Evolutionary conservation across 2,797 vertebrate species (phyloP).

Genomic region (Thalassophryne amazonica): DNA sequence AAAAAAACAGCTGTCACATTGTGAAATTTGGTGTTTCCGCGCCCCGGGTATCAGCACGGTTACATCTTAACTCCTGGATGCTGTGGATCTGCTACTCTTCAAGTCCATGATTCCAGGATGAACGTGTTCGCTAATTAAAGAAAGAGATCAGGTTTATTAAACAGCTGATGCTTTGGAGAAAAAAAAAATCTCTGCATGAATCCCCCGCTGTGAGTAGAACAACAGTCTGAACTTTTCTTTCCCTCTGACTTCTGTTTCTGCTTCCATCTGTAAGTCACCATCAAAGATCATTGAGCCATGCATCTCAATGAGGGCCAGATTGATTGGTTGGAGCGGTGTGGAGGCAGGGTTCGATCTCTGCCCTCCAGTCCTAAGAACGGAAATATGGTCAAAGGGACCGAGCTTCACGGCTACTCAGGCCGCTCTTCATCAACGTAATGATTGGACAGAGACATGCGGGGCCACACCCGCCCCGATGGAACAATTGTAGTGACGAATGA

Average conservation of each 20-base stretch:
- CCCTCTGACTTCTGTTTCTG: constrained; percentile 33
- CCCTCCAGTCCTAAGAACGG: constrained; percentile 53
- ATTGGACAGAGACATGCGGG: constrained; percentile 65
- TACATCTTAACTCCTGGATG: neutral
- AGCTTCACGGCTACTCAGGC: constrained; percentile 38
- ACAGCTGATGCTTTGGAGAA: too few species aligned
- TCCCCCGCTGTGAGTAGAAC: constrained; percentile 49
- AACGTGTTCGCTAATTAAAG: too few species aligned
- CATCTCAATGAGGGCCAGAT: constrained; percentile 74
- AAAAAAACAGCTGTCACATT: constrained; percentile 11
- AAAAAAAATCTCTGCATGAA: too few species aligned
- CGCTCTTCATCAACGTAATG: constrained; percentile 60
- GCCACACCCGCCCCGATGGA: constrained; percentile 63
- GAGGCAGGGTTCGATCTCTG: constrained; percentile 72
- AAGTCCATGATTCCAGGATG: too few species aligned
- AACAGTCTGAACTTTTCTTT: constrained; percentile 41
- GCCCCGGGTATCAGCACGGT: constrained; percentile 1
- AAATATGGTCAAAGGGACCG: constrained; percentile 49
- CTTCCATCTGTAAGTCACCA: constrained; percentile 61
- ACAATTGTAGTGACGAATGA: constrained; percentile 59
- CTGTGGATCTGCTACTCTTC: neutral
- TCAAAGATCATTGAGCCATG: constrained; percentile 72
- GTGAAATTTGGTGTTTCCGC: constrained; percentile 23
- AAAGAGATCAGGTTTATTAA: too few species aligned
- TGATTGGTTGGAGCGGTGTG: constrained; percentile 61